phyloP scores from a whole-genome alignment of 2,797 vertebrate genomes.

The Podarcis siculus region DNA sequence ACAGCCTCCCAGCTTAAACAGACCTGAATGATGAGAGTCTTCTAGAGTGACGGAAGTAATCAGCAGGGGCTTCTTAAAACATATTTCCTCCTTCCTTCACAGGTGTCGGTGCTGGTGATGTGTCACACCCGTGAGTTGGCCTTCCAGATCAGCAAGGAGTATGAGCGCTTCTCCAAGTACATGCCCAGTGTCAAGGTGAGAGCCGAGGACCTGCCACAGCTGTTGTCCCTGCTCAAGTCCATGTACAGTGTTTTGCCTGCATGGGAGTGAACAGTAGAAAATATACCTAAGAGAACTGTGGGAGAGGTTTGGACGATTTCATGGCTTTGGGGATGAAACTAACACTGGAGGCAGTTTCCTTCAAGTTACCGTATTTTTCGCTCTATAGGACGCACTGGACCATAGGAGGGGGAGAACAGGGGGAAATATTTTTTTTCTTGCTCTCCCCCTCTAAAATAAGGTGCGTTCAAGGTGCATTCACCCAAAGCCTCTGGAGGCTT shows the following conservation, averaged over 20 bases:
- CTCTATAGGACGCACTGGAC: no score
- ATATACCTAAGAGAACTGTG: background rate
- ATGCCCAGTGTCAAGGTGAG: constrained; percentile 86
- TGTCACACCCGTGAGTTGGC: constrained; percentile 86
- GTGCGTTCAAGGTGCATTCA: no score
- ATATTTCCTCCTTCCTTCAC: background rate
- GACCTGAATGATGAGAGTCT: background rate
- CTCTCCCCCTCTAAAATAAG: no score
- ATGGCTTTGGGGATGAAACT: background rate
- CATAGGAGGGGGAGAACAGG: no score
- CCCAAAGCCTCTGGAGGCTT: no score
- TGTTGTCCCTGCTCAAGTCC: background rate
- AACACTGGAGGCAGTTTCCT: background rate
- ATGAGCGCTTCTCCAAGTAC: constrained; percentile 87
- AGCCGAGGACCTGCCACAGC: background rate
- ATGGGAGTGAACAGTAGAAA: background rate
- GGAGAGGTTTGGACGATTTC: background rate
- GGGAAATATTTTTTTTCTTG: no score
- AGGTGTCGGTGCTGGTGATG: constrained; percentile 88
- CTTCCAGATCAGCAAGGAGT: constrained; percentile 89
- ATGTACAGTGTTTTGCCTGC: background rate
- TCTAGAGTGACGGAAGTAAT: background rate
- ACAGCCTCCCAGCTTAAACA: no score
- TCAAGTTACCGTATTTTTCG: no score
- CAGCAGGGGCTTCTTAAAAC: no score